Conservation (phyloP, 2,888 invertebrate genomes). For the Dioctria rufipes region DNA sequence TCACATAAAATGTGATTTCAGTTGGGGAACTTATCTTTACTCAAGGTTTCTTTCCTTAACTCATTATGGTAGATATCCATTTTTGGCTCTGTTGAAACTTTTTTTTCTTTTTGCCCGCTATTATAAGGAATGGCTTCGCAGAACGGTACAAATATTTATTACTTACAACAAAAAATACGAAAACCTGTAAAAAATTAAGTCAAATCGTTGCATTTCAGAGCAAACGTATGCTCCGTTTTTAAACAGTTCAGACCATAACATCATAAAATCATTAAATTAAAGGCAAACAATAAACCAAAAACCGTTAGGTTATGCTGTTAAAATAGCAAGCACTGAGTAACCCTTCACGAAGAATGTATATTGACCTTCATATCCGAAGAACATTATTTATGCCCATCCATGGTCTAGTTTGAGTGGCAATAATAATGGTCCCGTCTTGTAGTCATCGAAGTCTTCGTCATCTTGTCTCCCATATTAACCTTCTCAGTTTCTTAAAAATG, state of each 20-base stretch:
- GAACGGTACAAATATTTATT: too few species aligned
- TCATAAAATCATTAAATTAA: conserved; percentile 42
- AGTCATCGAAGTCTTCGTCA: not conserved
- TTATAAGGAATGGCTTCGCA: too few species aligned
- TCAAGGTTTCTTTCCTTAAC: too few species aligned
- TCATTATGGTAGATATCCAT: too few species aligned
- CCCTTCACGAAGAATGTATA: conserved; percentile 27
- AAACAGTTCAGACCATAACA: conserved; percentile 42
- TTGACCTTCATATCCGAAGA: conserved; percentile 46
- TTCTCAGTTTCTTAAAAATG: conserved; percentile 29
- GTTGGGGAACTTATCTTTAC: too few species aligned
- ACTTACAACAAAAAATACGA: too few species aligned
- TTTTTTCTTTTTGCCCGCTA: too few species aligned
- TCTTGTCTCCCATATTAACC: conserved; percentile 39
- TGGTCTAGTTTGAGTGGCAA: conserved; percentile 36
- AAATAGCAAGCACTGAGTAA: conserved; percentile 7
- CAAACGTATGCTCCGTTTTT: conserved; percentile 12
- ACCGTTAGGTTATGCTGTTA: conserved; percentile 48
- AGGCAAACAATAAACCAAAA: conserved; percentile 31
- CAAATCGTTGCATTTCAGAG: not conserved
- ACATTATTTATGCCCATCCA: conserved; percentile 30
- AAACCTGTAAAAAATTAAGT: too few species aligned
- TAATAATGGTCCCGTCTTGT: not conserved
- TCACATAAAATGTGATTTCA: too few species aligned
- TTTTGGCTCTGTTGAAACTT: too few species aligned